Percentiles rank a stretch among this genome's conserved stretches.
phyloP scores from a whole-genome alignment of 64 coral and sea anemone species.

The Montipora sp. region DNA sequence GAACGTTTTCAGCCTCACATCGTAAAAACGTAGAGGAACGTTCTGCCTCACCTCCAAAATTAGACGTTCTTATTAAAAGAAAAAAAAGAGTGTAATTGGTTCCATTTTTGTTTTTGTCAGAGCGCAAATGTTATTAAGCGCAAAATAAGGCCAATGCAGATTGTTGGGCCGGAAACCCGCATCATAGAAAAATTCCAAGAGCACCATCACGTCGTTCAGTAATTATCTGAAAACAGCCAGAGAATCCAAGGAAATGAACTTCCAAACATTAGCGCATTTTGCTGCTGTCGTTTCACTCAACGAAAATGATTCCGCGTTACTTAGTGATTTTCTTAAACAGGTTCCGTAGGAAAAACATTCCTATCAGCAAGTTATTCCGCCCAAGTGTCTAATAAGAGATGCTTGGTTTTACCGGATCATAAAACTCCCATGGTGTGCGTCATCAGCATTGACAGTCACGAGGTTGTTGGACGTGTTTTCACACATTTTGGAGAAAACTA shows the following conservation, averaged over 20 bases:
- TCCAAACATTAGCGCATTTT: no score
- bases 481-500: not conserved
- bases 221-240: not conserved
- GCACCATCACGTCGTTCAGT: not conserved
- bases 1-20: no score
- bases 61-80: no score
- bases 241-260: not conserved
- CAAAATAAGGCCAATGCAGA: no score
- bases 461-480: not conserved
- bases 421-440: not conserved
- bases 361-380: not conserved
- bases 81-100: no score
- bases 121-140: no score
- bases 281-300: constrained; percentile 11
- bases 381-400: not conserved
- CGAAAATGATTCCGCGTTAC: not conserved
- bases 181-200: no score
- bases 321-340: not conserved
- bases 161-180: no score
- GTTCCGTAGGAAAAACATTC: not conserved
- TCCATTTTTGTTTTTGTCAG: no score
- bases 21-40: no score
- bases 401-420: not conserved
- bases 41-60: no score
- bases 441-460: not conserved